phyloP scores from a whole-genome alignment of 2,113 vertebrate genomes.

The Nyctereutes procyonoides region DNA sequence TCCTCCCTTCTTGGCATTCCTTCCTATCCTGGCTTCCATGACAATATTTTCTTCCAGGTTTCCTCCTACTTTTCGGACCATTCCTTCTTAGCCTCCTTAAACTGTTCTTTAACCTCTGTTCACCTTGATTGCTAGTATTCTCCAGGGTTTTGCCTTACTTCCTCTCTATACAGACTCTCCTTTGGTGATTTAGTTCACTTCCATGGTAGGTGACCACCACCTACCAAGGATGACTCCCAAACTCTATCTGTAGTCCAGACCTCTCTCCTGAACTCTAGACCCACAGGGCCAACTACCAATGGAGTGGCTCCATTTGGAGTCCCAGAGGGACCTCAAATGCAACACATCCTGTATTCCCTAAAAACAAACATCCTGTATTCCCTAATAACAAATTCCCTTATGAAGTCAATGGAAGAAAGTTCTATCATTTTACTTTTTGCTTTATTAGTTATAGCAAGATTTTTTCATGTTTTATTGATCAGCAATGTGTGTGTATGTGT shows the following conservation, averaged over 20 bases:
- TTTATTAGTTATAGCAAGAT: neutral
- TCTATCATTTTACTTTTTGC: neutral
- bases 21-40: neutral
- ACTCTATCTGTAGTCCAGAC: neutral
- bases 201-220: neutral
- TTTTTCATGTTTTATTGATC: neutral
- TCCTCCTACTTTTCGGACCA: neutral
- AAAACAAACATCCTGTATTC: neutral
- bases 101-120: neutral
- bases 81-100: constrained; percentile 24
- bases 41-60: neutral
- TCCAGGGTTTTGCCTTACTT: neutral
- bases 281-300: neutral
- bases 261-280: neutral
- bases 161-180: neutral
- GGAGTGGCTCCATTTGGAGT: neutral
- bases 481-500: neutral
- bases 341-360: neutral
- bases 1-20: neutral
- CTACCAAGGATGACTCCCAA: neutral
- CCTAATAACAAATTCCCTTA: neutral
- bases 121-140: neutral
- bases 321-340: neutral
- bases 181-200: neutral
- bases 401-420: neutral